These are phyloP conservation scores for Sarcophaga caerulescens DNA, from an alignment of 2,888 invertebrate genomes.

Conservation along the genomic window DNA sequence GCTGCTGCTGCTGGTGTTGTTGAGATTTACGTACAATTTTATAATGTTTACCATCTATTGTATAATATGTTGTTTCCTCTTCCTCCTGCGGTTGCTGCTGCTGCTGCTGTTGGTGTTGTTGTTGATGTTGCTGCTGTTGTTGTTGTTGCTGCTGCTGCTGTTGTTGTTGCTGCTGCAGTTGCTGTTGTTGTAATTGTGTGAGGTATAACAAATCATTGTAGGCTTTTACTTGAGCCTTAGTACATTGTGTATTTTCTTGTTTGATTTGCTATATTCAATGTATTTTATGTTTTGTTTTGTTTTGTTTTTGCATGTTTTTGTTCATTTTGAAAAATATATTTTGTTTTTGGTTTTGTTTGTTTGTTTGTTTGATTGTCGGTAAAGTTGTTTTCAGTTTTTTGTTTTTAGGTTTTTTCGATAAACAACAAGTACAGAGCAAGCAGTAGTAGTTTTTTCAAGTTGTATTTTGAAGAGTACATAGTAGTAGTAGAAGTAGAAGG, in stretches of 20 bases:
- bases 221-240: slow-evolving; percentile 89
- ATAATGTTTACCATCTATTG: slow-evolving; percentile 76
- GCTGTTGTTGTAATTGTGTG: slow-evolving; percentile 79
- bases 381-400: slow-evolving; percentile 1
- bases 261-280: slow-evolving; percentile 76
- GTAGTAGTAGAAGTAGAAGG: slow-evolving; percentile 49
- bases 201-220: slow-evolving; percentile 86
- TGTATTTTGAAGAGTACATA: slow-evolving; percentile 60
- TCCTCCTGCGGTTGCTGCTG: slow-evolving; percentile 72
- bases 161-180: slow-evolving; percentile 73
- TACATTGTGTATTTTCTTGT: slow-evolving; percentile 83
- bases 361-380: slow-evolving; percentile 30
- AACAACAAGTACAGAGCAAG: neutral
- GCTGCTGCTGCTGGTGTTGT: slow-evolving; percentile 69
- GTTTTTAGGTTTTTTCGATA: slow-evolving; percentile 21
- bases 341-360: slow-evolving; percentile 16
- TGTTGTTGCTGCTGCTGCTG: slow-evolving; percentile 73
- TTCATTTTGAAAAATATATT: slow-evolving; percentile 44
- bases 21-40: slow-evolving; percentile 75
- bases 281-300: slow-evolving; percentile 66
- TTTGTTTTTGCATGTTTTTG: slow-evolving; percentile 53
- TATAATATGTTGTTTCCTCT: slow-evolving; percentile 75
- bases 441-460: slow-evolving; percentile 45
- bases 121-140: slow-evolving; percentile 72
- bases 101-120: slow-evolving; percentile 74